Conservation (phyloP, 2,888 invertebrate genomes). For the Acronicta leporina region DNA sequence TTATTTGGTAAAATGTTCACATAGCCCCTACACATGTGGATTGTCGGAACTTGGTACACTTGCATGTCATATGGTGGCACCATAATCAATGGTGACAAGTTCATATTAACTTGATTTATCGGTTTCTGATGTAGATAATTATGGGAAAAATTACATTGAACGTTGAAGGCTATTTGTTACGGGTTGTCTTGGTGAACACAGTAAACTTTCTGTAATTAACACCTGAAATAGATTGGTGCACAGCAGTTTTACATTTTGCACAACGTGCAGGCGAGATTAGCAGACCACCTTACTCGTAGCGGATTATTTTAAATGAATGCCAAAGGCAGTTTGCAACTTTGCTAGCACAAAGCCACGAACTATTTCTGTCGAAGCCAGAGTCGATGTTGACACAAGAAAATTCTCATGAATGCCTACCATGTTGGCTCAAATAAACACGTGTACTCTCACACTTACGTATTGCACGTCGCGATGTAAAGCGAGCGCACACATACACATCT, state of each 20-base stretch:
- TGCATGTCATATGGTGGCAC: conserved; percentile 73
- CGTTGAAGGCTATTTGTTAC: background rate
- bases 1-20: conserved; percentile 55
- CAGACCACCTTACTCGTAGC: conserved; percentile 21
- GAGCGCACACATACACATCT: conserved; percentile 69
- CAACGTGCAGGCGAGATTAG: conserved; percentile 31
- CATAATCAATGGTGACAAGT: conserved; percentile 69
- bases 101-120: conserved; percentile 56
- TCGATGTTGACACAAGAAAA: conserved; percentile 86
- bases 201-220: conserved; percentile 27
- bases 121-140: conserved; percentile 27
- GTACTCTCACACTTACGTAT: conserved; percentile 68
- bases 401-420: conserved; percentile 87
- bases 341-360: conserved; percentile 81
- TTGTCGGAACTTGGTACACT: conserved; percentile 63
- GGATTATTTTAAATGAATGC: conserved; percentile 51
- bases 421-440: conserved; percentile 84
- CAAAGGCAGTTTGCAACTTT: conserved; percentile 69
- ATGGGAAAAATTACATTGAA: conserved; percentile 34
- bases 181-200: background rate
- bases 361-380: conserved; percentile 82
- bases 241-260: conserved; percentile 36
- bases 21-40: conserved; percentile 69
- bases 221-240: conserved; percentile 33
- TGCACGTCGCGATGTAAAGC: conserved; percentile 49